phyloP scores from a whole-genome alignment of 1,140 invertebrate genomes.

The Diuraphis noxia region DNA sequence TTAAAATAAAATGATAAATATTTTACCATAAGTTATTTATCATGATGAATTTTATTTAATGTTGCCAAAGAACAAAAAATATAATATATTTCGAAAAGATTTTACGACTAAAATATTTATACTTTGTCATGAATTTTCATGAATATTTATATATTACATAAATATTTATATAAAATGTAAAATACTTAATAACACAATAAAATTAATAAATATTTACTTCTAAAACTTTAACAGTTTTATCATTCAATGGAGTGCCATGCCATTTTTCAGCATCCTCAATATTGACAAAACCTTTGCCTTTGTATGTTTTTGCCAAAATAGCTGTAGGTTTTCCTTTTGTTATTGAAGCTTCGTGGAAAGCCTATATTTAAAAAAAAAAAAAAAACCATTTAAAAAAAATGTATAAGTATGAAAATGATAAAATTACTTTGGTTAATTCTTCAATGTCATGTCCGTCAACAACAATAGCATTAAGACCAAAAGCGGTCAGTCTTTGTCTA shows the following conservation, averaged over 20 bases:
- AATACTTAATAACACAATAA: too few relatives aligned
- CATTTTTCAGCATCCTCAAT: constrained; percentile 94
- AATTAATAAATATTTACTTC: constrained; percentile 63
- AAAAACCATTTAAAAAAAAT: neutral
- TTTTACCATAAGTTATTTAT: neutral
- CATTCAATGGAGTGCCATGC: constrained; percentile 95
- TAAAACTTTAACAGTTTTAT: constrained; percentile 75
- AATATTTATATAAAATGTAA: too few relatives aligned
- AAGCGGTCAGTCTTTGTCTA: constrained; percentile 83
- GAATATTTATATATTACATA: too few relatives aligned
- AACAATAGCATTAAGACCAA: constrained; percentile 89
- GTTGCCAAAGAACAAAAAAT: neutral
- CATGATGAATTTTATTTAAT: neutral
- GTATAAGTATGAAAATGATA: neutral
- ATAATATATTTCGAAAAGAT: neutral
- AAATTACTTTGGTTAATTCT: constrained; percentile 75
- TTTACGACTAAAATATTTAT: too few relatives aligned
- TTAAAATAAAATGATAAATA: neutral
- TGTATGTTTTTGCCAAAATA: constrained; percentile 93
- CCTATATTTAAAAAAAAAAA: constrained; percentile 60
- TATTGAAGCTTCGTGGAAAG: constrained; percentile 78
- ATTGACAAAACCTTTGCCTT: constrained; percentile 85
- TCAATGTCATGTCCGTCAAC: constrained; percentile 97
- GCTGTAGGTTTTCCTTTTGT: constrained; percentile 87
- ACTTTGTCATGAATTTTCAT: too few relatives aligned